These are phyloP conservation scores for Trichogramma evanescens DNA, from an alignment of 2,888 invertebrate genomes.

Conservation along the genomic window DNA sequence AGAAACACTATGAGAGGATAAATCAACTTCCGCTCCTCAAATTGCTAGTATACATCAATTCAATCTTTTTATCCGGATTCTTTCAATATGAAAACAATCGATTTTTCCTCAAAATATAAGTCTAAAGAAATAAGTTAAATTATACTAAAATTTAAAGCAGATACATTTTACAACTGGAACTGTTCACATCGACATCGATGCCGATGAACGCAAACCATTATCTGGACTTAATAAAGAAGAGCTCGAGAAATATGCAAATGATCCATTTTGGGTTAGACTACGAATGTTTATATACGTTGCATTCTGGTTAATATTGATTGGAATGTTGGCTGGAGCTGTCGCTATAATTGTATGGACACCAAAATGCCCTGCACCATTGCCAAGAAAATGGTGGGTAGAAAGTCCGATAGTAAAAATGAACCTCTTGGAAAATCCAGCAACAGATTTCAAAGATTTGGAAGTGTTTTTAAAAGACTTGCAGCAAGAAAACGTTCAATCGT, in stretches of 20 bases:
- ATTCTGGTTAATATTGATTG: constrained; percentile 91
- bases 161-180: too few species aligned
- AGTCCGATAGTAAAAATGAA: constrained; percentile 54
- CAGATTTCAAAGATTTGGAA: constrained; percentile 26
- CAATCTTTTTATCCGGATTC: too few species aligned
- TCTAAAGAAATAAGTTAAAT: too few species aligned
- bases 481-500: too few species aligned
- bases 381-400: constrained; percentile 76
- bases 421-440: constrained; percentile 36
- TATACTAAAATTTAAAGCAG: too few species aligned
- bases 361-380: constrained; percentile 72
- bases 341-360: constrained; percentile 84
- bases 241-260: constrained; percentile 89
- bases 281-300: constrained; percentile 83
- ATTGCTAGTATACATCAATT: too few species aligned
- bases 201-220: constrained; percentile 45
- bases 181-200: too few species aligned
- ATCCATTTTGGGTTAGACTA: constrained; percentile 93
- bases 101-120: too few species aligned
- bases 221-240: constrained; percentile 95
- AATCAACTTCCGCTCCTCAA: too few species aligned
- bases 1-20: too few species aligned
- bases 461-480: constrained; percentile 26
- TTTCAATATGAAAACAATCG: too few species aligned
- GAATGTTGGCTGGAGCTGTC: constrained; percentile 90